Evolutionary conservation across 1,140 invertebrate species (phyloP).

Genomic region (Choristoneura fumiferana): DNA sequence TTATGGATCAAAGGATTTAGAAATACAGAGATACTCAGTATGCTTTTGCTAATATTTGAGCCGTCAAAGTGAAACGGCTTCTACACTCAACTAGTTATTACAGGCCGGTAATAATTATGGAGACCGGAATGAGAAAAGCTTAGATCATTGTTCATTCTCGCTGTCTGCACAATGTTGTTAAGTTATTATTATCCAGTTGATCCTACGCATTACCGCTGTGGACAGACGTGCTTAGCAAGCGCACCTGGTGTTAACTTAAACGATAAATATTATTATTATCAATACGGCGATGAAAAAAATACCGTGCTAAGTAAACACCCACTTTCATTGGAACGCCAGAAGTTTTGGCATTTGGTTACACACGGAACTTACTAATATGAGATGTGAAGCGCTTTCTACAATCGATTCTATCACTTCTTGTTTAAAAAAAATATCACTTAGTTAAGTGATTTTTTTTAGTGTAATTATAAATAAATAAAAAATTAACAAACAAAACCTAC

Average conservation of each 20-base stretch:
- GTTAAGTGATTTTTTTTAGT: too few relatives aligned
- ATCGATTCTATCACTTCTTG: neutral
- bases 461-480: too few relatives aligned
- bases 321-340: conserved; percentile 1
- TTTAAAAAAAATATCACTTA: too few relatives aligned
- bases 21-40: neutral
- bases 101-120: conserved; percentile 9
- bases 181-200: conserved; percentile 10
- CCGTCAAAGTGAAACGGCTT: neutral
- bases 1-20: neutral
- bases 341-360: neutral
- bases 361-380: neutral
- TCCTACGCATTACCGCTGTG: neutral
- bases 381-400: neutral
- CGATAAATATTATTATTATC: conserved; percentile 4
- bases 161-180: conserved; percentile 10
- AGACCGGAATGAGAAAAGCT: conserved; percentile 11
- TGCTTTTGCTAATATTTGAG: neutral
- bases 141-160: conserved; percentile 11
- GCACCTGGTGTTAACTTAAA: conserved; percentile 5
- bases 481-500: too few relatives aligned
- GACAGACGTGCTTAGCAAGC: neutral
- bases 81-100: conserved; percentile 1
- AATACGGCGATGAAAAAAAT: neutral
- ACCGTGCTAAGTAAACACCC: neutral